Conservation (phyloP, 2,113 vertebrate genomes). For the Chascanopsetta lugubris region DNA sequence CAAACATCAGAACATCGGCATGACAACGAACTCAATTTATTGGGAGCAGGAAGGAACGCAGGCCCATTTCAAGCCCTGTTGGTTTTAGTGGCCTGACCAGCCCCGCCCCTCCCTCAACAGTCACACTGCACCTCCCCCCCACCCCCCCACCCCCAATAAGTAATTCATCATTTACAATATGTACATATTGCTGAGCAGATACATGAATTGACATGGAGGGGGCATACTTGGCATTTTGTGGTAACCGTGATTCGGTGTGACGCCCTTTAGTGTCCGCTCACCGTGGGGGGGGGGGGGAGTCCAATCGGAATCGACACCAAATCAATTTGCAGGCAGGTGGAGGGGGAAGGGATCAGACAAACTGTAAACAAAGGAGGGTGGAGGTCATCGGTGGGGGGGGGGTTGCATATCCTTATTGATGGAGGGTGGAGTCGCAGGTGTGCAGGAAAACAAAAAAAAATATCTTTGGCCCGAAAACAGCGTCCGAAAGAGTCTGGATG, state of each 20-base stretch:
- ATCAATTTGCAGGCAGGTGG: slow-evolving; percentile 45
- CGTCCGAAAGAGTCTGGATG: slow-evolving; percentile 33
- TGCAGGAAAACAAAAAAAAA: slow-evolving; percentile 40
- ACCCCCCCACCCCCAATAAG: slow-evolving; percentile 59
- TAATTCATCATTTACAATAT: slow-evolving; percentile 79
- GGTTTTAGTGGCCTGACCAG: slow-evolving; percentile 63
- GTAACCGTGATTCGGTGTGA: slow-evolving; percentile 35
- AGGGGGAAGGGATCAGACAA: slow-evolving; percentile 21
- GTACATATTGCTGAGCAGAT: slow-evolving; percentile 73
- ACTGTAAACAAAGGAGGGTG: slow-evolving; percentile 75
- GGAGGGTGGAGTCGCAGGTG: slow-evolving; percentile 45
- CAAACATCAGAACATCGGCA: slow-evolving; percentile 79
- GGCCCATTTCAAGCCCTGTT: slow-evolving; percentile 65
- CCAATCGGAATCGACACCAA: too few species aligned
- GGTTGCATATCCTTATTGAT: slow-evolving; percentile 68
- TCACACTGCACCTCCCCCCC: slow-evolving; percentile 62
- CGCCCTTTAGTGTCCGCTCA: slow-evolving; percentile 6
- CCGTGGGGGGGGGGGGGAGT: too few species aligned
- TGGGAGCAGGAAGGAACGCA: slow-evolving; percentile 63
- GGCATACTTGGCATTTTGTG: slow-evolving; percentile 27
- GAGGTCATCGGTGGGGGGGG: slow-evolving; percentile 62
- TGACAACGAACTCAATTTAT: slow-evolving; percentile 74
- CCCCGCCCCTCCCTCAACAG: slow-evolving; percentile 28
- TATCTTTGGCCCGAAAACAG: slow-evolving; percentile 73
- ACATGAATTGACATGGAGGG: slow-evolving; percentile 43